phyloP scores from a whole-genome alignment of 2,888 invertebrate genomes.

The Acanthosepion pharaonis region DNA sequence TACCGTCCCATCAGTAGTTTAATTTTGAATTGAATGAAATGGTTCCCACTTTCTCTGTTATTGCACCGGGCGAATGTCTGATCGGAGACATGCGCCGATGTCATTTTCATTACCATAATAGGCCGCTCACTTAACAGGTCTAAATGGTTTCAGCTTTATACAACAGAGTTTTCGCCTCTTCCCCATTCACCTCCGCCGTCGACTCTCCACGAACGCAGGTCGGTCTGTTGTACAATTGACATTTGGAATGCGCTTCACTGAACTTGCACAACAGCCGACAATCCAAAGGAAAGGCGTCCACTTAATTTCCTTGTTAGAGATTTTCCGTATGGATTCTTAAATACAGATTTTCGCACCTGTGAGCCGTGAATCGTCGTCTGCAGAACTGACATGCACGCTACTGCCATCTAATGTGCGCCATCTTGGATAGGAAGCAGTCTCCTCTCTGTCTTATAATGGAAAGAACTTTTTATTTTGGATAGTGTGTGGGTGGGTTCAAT shows the following conservation, averaged over 20 bases:
- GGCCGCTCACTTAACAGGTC: background rate
- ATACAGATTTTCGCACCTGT: constrained; percentile 33
- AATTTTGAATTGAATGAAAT: constrained; percentile 1
- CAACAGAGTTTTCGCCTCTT: background rate
- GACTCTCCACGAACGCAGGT: background rate
- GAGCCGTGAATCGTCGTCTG: background rate
- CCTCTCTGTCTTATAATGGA: background rate
- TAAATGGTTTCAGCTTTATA: background rate
- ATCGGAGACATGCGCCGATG: constrained; percentile 33
- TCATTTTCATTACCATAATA: constrained; percentile 33
- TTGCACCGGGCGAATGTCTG: constrained; percentile 16
- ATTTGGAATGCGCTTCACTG: background rate
- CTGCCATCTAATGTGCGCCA: background rate
- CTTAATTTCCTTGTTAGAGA: constrained; percentile 6
- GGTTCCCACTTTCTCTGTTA: background rate
- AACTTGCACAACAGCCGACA: constrained; percentile 16
- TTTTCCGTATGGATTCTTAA: constrained; percentile 33
- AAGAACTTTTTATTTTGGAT: background rate
- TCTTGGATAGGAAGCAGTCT: background rate
- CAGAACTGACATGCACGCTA: background rate
- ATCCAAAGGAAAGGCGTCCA: background rate
- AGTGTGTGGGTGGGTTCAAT: background rate
- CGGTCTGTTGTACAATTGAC: constrained; percentile 21
- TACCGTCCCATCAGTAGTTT: background rate
- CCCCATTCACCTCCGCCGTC: background rate